Evolutionary conservation across 2,113 vertebrate species (phyloP), one percentile per base, ranked within the genome.

Genomic region (Cebidichthys violaceus): DNA sequence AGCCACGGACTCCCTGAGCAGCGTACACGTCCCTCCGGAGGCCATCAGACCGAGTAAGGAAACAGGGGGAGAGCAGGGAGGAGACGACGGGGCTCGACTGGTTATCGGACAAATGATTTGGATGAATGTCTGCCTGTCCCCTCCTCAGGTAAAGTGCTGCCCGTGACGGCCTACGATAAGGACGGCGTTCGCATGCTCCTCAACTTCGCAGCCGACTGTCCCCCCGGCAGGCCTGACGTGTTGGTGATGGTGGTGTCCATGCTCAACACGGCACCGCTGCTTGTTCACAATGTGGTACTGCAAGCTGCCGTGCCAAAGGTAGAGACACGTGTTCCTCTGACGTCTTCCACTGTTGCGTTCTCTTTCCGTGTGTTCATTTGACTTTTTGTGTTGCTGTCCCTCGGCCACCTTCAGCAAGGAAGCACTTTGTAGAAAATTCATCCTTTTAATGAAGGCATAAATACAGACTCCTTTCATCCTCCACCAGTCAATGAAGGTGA

Each of bases 281-380:
- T 96, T 0, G 91, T 99, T 61, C 94, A 88, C 77, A 96, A 94
- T 89, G 95, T 99, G 1, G 84, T 97, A 64, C 95, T 99, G 75
- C 98, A 99, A 91, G 97, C 97, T 0, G 98, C 98, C 0, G 98
- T 99, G 29, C 98, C 98, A 6, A 99, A 99, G 97, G 98, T 99
- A 84, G 83, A 70, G 37, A 39, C 20, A 43, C 31, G 10, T 10
- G 15, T 6, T 47, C 20, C 20, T 13, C 0, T 52, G 20, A 52
- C 1, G 10, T 3, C 22, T 52, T 20, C 8, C 1, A 50, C 17
- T 7, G 45, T 7, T 33, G 4, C 15, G 7, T 50, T 50, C 41
- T 13, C 41, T 11, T 11, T 11, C 39, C 6, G 39, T 17, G 41
- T 10, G 24, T 0, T 1, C 9, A 22, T 33, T 54, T 15, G 1